Percentiles rank a stretch among this genome's conserved stretches.
Evolutionary conservation across 2,113 vertebrate genomes (phyloP).

Genomic region (Phyllopteryx taeniolatus): DNA sequence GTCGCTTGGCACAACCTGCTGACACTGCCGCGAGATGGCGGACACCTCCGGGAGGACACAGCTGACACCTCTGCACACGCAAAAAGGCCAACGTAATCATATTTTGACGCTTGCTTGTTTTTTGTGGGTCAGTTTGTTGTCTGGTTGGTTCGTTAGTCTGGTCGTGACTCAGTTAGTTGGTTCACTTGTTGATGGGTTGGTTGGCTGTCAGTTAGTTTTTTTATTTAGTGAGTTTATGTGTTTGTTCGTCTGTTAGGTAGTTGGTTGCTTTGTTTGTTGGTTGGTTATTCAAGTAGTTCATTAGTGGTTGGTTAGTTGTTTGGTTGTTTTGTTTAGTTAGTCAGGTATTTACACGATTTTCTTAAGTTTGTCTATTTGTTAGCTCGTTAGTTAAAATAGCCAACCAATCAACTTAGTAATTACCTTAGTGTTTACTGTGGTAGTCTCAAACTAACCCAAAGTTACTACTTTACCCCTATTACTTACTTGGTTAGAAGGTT

Average conservation of each 20-base stretch:
- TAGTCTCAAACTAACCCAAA: too few relatives aligned
- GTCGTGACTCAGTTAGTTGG: background rate
- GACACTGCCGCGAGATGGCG: constrained; percentile 30
- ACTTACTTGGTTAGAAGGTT: too few relatives aligned
- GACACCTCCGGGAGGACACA: constrained; percentile 8
- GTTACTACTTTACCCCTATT: too few relatives aligned
- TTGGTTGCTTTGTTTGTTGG: too few relatives aligned
- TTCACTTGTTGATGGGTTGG: background rate
- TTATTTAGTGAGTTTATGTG: too few relatives aligned
- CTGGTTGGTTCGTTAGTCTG: background rate
- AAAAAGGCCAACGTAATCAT: background rate
- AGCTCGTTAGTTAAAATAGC: too few relatives aligned
- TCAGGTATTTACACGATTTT: background rate
- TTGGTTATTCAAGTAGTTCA: too few relatives aligned
- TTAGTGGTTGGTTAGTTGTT: background rate
- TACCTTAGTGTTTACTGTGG: too few relatives aligned
- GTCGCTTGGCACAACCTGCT: constrained; percentile 32
- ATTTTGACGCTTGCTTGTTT: background rate
- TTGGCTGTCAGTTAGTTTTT: too few relatives aligned
- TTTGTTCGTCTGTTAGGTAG: too few relatives aligned
- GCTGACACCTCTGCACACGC: constrained; percentile 8
- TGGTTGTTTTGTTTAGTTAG: background rate
- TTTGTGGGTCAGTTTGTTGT: background rate
- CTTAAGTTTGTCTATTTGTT: too few relatives aligned
- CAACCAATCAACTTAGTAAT: too few relatives aligned